Evolutionary conservation across 2,797 vertebrate species (phyloP), one percentile per base, ranked within the genome.

Genomic region (Cephalopachus bancanus): DNA sequence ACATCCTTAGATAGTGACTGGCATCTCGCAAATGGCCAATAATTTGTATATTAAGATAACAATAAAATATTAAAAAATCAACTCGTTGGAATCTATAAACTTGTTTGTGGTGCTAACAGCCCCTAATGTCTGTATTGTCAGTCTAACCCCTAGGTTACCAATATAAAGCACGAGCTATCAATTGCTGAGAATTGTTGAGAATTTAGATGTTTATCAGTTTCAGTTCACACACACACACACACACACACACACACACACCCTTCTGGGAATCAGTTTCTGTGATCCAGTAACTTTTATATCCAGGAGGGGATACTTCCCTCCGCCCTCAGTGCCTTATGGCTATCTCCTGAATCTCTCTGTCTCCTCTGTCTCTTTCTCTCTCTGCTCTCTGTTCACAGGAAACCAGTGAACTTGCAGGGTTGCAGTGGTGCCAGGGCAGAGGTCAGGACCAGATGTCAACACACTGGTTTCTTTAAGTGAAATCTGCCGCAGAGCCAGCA

Each of bases 51-150:
- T 84, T 9, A 89, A 83, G 89, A 83, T 72, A 79, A 91, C 37
- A 86, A 67, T 33, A 85, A 79, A 81, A 16, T 78, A 62, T 57
- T 95, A 10, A 37, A 92, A 94, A 95, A 69, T 60, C 22, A 85
- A 33, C 19, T 53, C 69, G 33, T 75, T 94, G 49, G n/a, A 79
- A 57, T 75, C 16, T 75, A 59, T 22, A 95, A 84, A 81, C 1
- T 28, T 62, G 14, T 75, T 65, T 60, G 59, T 76, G 16, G 1
- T 91, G 16, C 30, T 75, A 76, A 93, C 3, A 72, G 5, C 12
- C 3, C 20, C 72, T 67, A n/a, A 81, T 55, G n/a, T 88, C 71
- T 74, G 6, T 53, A 79, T 55, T 78, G 30, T 95, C 3, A 49
- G 28, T 67, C 59, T 80, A 64, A 81, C 1, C 20, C 9, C 15